phyloP scores from a whole-genome alignment of 2,113 vertebrate species.

The Callospermophilus lateralis region DNA sequence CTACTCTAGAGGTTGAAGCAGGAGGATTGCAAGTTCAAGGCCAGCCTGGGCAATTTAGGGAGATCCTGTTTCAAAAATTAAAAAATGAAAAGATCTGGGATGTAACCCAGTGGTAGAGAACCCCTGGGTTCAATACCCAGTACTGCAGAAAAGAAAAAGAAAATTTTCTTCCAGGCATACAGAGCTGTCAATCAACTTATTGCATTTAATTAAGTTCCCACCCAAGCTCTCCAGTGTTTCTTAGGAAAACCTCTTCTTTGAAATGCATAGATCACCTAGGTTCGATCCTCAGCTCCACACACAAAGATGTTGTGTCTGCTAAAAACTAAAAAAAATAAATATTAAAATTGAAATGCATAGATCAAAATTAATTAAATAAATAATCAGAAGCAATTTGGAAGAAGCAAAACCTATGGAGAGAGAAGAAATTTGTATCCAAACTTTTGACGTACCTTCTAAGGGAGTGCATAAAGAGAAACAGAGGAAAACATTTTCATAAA shows the following conservation, averaged over 20 bases:
- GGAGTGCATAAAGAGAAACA: conserved; percentile 10
- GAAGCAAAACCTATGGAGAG: neutral
- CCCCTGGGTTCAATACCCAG: neutral
- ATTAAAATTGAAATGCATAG: neutral
- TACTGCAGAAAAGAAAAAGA: too few relatives aligned
- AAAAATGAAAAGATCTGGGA: neutral
- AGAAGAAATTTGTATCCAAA: neutral
- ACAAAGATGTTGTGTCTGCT: too few relatives aligned
- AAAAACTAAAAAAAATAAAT: too few relatives aligned
- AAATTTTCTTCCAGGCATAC: too few relatives aligned
- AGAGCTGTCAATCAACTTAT: neutral
- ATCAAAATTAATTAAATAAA: neutral
- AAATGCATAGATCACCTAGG: neutral
- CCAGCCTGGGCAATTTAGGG: neutral
- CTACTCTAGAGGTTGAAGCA: neutral
- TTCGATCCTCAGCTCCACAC: too few relatives aligned
- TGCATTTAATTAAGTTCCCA: neutral
- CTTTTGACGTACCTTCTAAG: neutral
- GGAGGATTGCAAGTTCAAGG: neutral
- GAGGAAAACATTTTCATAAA: neutral
- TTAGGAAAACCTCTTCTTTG: neutral
- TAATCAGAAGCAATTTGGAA: neutral
- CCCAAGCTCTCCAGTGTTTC: neutral
- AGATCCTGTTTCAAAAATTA: neutral
- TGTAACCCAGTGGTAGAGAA: neutral